These are phyloP conservation scores for Perognathus longimembris DNA, from an alignment of 2,113 vertebrate genomes.

Conservation along the genomic window DNA sequence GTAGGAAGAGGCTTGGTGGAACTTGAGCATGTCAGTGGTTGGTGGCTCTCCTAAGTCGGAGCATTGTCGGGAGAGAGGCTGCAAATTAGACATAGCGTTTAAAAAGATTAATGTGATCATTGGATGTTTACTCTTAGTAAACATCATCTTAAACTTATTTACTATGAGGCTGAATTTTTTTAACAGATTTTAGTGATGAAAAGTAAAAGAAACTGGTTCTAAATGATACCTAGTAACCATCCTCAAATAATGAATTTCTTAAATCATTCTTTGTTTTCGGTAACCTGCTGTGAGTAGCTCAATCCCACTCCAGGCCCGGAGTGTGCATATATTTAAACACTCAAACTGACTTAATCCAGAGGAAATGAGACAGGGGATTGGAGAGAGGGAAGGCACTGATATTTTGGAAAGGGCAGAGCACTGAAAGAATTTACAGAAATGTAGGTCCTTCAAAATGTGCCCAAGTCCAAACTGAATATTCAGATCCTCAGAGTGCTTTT, in stretches of 20 bases:
- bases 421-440: neutral
- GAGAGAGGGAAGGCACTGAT: neutral
- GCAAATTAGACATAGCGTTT: neutral
- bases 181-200: neutral
- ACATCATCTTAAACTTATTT: neutral
- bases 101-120: neutral
- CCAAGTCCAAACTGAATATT: neutral
- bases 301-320: too few species aligned
- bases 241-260: neutral
- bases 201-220: neutral
- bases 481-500: neutral
- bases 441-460: neutral
- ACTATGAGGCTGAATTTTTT: neutral
- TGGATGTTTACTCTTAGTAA: constrained; percentile 9
- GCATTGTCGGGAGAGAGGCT: neutral
- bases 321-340: rapidly evolving
- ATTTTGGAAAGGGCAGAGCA: neutral
- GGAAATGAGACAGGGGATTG: neutral
- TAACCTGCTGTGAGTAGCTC: neutral
- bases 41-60: neutral
- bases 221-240: neutral
- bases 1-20: neutral
- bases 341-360: neutral
- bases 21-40: neutral
- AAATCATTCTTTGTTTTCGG: neutral